These are phyloP conservation scores for Stictonetta naevosa DNA, from an alignment of 2,113 vertebrate species.

Conservation along the genomic window DNA sequence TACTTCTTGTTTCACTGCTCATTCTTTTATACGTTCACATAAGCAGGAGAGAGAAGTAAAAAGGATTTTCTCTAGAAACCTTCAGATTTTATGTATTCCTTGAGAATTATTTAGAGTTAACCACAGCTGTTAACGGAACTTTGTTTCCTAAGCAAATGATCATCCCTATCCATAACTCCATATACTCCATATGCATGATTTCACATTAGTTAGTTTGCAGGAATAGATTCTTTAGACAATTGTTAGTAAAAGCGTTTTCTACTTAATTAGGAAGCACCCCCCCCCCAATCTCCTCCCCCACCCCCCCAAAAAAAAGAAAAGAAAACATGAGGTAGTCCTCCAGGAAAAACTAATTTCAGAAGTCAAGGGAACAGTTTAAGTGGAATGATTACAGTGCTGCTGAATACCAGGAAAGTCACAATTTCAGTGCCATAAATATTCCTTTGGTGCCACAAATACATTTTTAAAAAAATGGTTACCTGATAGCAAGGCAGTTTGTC, in stretches of 20 bases:
- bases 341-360: conserved; percentile 31
- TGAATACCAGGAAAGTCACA: conserved; percentile 25
- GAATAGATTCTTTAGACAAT: not conserved
- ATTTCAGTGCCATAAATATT: not conserved
- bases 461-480: not conserved
- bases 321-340: not conserved
- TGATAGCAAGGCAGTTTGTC: not conserved
- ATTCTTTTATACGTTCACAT: not conserved
- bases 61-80: not conserved
- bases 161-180: not conserved
- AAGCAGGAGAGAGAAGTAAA: not conserved
- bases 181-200: not conserved
- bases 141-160: conserved; percentile 1
- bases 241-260: conserved; percentile 9
- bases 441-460: not conserved
- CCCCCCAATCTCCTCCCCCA: too few species aligned
- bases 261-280: not conserved
- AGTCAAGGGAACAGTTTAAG: conserved; percentile 3
- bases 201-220: not conserved
- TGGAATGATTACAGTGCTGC: not conserved
- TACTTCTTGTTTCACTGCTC: not conserved
- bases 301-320: not conserved
- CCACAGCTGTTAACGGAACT: not conserved
- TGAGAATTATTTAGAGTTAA: not conserved
- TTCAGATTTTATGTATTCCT: not conserved